Evolutionary conservation across 2,888 invertebrate species (phyloP).

Genomic region (Meandrusa payeni): DNA sequence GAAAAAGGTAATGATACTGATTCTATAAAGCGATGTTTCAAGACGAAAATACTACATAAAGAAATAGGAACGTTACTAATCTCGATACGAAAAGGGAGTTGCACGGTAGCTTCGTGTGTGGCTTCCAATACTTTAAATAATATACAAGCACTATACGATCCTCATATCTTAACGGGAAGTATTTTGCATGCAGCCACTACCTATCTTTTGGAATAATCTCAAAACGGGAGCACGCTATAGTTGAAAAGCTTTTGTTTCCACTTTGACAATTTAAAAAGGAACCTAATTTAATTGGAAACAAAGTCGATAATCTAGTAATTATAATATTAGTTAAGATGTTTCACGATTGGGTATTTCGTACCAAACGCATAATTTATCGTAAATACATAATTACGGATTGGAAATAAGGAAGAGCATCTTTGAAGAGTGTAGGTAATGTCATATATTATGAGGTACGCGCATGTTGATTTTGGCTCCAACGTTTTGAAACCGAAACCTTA

Average conservation of each 20-base stretch:
- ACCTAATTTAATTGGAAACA: slow-evolving; percentile 22
- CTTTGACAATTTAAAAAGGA: slow-evolving; percentile 24
- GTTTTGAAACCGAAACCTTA: slow-evolving; percentile 26
- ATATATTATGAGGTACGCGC: slow-evolving; percentile 46
- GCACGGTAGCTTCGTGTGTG: slow-evolving; percentile 67
- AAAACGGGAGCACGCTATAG: slow-evolving; percentile 55
- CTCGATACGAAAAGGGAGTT: slow-evolving; percentile 25
- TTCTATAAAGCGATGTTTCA: slow-evolving; percentile 4
- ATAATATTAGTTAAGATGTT: slow-evolving; percentile 27
- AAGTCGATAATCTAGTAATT: slow-evolving; percentile 27
- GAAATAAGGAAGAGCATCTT: slow-evolving; percentile 49
- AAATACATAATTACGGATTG: slow-evolving; percentile 68
- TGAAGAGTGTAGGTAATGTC: slow-evolving; percentile 48
- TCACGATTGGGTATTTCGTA: slow-evolving; percentile 29
- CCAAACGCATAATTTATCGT: slow-evolving; percentile 68
- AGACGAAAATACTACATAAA: slow-evolving; percentile 9
- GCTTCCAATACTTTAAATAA: slow-evolving; percentile 66
- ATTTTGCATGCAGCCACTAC: slow-evolving; percentile 73
- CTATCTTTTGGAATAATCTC: slow-evolving; percentile 75
- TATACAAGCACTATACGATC: slow-evolving; percentile 61
- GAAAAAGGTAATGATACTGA: slow-evolving; percentile 1
- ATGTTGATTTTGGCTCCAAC: slow-evolving; percentile 34
- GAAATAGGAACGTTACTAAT: slow-evolving; percentile 16
- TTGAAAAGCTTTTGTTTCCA: slow-evolving; percentile 33
- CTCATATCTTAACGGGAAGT: slow-evolving; percentile 77